Conservation (phyloP, 2,797 vertebrate species). For the Syncerus caffer region DNA sequence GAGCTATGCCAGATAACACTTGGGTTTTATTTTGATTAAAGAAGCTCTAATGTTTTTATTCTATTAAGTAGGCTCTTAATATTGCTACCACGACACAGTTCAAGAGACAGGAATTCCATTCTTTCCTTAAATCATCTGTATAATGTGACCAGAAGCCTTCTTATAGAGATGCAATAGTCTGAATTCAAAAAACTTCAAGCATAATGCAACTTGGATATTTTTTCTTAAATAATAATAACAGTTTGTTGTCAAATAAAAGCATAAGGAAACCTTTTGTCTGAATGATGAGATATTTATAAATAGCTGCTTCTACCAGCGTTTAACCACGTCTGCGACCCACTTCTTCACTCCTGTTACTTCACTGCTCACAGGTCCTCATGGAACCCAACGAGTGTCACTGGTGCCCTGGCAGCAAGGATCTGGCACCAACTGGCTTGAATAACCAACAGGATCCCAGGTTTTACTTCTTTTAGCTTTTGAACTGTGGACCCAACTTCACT, state of each 20-base stretch:
- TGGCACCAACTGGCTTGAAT: neutral
- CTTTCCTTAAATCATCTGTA: neutral
- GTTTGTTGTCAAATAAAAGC: neutral
- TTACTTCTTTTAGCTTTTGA: neutral
- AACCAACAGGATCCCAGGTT: neutral
- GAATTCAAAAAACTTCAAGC: neutral
- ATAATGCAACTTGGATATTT: neutral
- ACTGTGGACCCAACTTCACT: neutral
- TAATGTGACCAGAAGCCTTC: neutral
- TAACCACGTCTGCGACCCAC: neutral
- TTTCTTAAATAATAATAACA: neutral
- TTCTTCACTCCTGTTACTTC: neutral
- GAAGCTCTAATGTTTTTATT: neutral
- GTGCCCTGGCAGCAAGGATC: neutral
- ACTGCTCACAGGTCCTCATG: neutral
- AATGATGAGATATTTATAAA: neutral
- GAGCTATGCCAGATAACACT: neutral
- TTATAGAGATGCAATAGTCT: neutral
- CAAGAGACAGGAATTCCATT: neutral
- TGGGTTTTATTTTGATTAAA: slow-evolving; percentile 25
- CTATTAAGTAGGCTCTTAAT: neutral
- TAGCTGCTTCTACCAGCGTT: neutral
- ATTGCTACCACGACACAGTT: neutral
- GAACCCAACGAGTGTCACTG: neutral
- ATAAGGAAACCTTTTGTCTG: neutral